Percentiles rank a stretch among this genome's conserved stretches.
phyloP scores from a whole-genome alignment of 64 coral and sea anemone genomes.

The Actinia tenebrosa region DNA sequence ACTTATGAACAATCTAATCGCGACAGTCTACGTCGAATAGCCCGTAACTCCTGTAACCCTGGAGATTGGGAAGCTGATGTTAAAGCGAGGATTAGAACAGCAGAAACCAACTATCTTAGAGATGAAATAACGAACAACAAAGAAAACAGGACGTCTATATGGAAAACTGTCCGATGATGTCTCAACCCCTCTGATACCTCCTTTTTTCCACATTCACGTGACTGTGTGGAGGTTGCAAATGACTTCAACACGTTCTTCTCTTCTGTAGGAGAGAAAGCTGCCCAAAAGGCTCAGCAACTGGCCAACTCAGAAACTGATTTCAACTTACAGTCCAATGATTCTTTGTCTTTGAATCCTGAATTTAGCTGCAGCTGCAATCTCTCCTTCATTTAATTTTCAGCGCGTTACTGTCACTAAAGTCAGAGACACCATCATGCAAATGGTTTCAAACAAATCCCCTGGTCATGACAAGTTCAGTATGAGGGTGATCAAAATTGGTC shows the following conservation, averaged over 20 bases:
- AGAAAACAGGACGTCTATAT: constrained; percentile 33
- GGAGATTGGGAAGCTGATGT: constrained; percentile 35
- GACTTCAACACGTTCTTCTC: not conserved
- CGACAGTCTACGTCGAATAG: constrained; percentile 13
- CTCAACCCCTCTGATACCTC: not conserved
- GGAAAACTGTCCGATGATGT: constrained; percentile 12
- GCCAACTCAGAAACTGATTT: not conserved
- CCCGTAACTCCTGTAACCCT: not conserved
- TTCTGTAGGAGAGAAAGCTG: not conserved
- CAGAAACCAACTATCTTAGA: constrained; percentile 28
- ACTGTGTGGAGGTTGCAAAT: not conserved
- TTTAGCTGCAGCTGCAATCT: too few species aligned
- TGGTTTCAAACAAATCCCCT: not conserved
- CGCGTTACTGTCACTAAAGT: not conserved
- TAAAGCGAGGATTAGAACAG: constrained; percentile 28
- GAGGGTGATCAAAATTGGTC: not conserved
- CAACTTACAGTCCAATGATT: too few species aligned
- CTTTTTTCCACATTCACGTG: not conserved
- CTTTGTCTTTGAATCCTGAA: too few species aligned
- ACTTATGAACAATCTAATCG: constrained; percentile 32
- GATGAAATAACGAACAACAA: constrained; percentile 6
- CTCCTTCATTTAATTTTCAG: too few species aligned
- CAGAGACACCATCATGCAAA: not conserved
- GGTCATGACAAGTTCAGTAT: not conserved
- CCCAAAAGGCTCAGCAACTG: not conserved